These are phyloP conservation scores for Hippopotamus amphibius DNA, from an alignment of 2,113 vertebrate species.

Conservation along the genomic window DNA sequence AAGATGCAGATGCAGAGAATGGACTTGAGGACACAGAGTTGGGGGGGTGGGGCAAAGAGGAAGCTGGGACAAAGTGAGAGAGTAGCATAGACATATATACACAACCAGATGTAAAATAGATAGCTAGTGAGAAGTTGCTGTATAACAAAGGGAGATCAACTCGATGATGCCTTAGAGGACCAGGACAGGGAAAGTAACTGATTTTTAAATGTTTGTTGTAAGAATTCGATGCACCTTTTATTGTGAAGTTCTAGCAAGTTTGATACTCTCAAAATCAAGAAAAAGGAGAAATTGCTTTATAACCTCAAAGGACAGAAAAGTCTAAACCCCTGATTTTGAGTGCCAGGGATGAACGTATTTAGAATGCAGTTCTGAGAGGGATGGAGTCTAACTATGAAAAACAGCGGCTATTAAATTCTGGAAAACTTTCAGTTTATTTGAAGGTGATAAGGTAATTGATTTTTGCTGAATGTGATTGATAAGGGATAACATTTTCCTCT, in stretches of 20 bases:
- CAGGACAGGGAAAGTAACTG: neutral
- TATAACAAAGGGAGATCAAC: too few relatives aligned
- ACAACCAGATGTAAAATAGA: too few relatives aligned
- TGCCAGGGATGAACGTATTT: neutral
- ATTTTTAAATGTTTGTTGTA: slow-evolving; percentile 40
- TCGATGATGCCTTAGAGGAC: too few relatives aligned
- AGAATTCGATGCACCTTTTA: slow-evolving; percentile 51
- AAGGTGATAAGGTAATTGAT: slow-evolving; percentile 23
- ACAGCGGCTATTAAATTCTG: slow-evolving; percentile 47
- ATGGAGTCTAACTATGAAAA: slow-evolving; percentile 15
- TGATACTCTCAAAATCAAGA: slow-evolving; percentile 51
- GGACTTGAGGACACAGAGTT: too few relatives aligned
- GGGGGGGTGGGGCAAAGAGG: too few relatives aligned
- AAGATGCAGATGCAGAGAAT: too few relatives aligned
- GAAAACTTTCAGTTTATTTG: slow-evolving; percentile 58
- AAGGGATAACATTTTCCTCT: slow-evolving; percentile 45
- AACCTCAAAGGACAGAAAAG: slow-evolving; percentile 61
- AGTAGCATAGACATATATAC: too few relatives aligned
- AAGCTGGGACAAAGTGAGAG: too few relatives aligned
- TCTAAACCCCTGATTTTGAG: slow-evolving; percentile 30
- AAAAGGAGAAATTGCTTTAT: slow-evolving; percentile 31
- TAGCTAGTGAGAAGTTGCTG: too few relatives aligned
- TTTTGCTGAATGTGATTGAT: slow-evolving; percentile 44
- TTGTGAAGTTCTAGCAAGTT: slow-evolving; percentile 39
- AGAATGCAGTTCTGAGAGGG: neutral